These are phyloP conservation scores for Idaea straminata DNA, from an alignment of 2,888 invertebrate genomes.

Conservation along the genomic window DNA sequence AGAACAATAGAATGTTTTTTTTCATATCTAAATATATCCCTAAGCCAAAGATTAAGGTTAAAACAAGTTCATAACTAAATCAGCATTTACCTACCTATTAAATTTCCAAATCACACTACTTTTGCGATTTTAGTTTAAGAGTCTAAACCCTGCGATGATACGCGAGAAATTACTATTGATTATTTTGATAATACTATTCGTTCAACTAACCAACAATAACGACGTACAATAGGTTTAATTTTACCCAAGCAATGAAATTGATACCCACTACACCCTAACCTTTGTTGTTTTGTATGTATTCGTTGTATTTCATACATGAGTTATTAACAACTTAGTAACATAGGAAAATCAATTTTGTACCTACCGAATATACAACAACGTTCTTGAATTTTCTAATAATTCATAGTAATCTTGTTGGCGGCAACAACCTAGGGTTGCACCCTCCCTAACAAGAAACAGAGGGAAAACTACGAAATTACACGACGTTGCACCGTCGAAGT, in stretches of 20 bases:
- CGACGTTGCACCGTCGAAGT: background rate
- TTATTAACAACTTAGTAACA: background rate
- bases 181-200: conserved; percentile 1
- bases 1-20: background rate
- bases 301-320: background rate
- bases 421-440: background rate
- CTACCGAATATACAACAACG: background rate
- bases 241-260: background rate
- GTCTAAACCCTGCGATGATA: background rate
- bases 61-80: background rate
- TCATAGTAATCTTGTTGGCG: background rate
- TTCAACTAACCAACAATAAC: background rate
- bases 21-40: background rate
- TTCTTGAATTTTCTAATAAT: background rate
- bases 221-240: background rate
- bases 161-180: background rate
- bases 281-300: background rate
- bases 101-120: background rate
- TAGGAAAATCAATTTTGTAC: background rate
- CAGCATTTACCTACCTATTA: background rate
- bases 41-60: background rate
- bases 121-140: background rate
- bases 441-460: background rate
- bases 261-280: background rate
- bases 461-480: background rate